Evolutionary conservation across 2,113 vertebrate species (phyloP).

Genomic region (Pterophyllum scalare): DNA sequence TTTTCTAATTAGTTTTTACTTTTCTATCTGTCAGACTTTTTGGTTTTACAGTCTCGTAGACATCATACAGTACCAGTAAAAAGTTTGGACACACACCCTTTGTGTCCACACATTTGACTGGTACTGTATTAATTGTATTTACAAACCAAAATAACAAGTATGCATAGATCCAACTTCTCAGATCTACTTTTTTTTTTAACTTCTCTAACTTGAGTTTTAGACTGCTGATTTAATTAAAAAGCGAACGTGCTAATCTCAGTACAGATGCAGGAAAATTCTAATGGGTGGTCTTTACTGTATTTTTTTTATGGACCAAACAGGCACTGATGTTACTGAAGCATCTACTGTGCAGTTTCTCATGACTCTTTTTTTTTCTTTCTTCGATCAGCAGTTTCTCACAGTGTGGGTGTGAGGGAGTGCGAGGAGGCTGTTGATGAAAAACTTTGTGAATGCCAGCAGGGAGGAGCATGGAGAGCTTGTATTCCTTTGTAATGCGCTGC

Average conservation of each 20-base stretch:
- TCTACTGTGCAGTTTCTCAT: constrained; percentile 20
- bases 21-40: not conserved
- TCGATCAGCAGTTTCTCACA: constrained; percentile 56
- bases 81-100: no score
- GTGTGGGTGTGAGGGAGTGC: constrained; percentile 47
- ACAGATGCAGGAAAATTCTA: not conserved
- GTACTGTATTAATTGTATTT: not conserved
- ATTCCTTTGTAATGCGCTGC: constrained; percentile 58
- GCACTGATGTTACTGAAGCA: not conserved
- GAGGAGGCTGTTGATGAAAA: constrained; percentile 51
- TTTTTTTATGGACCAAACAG: not conserved
- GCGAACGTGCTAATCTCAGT: not conserved
- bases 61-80: not conserved
- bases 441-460: constrained; percentile 47
- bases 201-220: not conserved
- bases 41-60: not conserved
- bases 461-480: constrained; percentile 50
- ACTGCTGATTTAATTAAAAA: not conserved
- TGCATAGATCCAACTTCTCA: not conserved
- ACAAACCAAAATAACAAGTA: not conserved
- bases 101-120: no score
- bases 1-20: not conserved
- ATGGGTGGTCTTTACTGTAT: not conserved
- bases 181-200: not conserved
- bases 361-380: constrained; percentile 16